Evolutionary conservation across 2,888 invertebrate species (phyloP).

Genomic region (Philopedon plagiatum): DNA sequence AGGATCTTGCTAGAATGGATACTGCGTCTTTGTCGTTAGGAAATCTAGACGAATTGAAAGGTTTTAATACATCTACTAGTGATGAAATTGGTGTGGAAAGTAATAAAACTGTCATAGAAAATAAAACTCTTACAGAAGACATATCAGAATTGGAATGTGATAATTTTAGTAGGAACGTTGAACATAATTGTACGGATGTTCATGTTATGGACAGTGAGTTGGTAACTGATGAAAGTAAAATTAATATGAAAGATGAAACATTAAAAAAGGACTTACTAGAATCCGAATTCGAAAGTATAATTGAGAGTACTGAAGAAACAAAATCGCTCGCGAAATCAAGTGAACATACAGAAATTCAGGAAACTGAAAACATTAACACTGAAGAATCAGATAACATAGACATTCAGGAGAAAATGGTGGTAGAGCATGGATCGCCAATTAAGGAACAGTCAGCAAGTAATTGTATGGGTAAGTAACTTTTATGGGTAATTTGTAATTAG

Average conservation of each 20-base stretch:
- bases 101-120: not conserved
- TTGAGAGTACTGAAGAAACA: not conserved
- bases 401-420: not conserved
- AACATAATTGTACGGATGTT: not conserved
- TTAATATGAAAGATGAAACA: not conserved
- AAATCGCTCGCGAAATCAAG: not conserved
- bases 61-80: not conserved
- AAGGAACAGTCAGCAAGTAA: not conserved
- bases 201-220: not conserved
- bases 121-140: not conserved
- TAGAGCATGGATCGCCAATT: not conserved
- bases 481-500: not conserved
- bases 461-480: slow-evolving; percentile 5
- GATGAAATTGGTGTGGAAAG: not conserved
- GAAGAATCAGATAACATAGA: not conserved
- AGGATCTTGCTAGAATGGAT: slow-evolving; percentile 59
- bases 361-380: not conserved
- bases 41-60: slow-evolving; percentile 9
- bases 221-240: not conserved
- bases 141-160: not conserved
- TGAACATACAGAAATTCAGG: not conserved
- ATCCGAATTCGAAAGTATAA: not conserved
- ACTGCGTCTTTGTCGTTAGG: slow-evolving; percentile 55
- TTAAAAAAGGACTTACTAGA: not conserved
- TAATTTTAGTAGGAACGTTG: not conserved